Evolutionary conservation across 2,797 vertebrate species (phyloP).

Genomic region (Chelon auratus): DNA sequence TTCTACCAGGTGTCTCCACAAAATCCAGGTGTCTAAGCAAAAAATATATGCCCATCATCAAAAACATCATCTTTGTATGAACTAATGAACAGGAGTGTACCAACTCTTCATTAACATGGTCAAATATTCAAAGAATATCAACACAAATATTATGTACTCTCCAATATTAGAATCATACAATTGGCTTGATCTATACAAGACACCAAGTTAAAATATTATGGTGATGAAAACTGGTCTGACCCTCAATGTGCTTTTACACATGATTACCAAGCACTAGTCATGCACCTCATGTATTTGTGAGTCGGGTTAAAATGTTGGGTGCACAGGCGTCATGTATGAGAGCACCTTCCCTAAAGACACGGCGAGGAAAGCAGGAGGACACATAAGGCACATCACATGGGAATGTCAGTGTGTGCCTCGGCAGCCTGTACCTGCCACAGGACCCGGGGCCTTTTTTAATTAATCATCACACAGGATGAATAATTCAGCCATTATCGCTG

Average conservation of each 20-base stretch:
- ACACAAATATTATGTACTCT: background rate
- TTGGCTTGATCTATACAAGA: conserved; percentile 1
- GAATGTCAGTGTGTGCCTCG: conserved; percentile 80
- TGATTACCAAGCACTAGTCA: conserved; percentile 33
- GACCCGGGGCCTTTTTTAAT: conserved; percentile 86
- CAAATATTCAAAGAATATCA: background rate
- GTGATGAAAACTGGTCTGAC: conserved; percentile 25
- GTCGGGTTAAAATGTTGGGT: conserved; percentile 65
- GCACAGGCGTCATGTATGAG: conserved; percentile 53
- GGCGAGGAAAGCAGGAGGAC: conserved; percentile 45
- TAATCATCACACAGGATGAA: conserved; percentile 87
- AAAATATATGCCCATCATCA: too few species aligned
- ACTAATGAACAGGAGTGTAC: too few species aligned
- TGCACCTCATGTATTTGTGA: conserved; percentile 62
- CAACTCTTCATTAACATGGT: background rate
- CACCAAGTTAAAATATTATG: background rate
- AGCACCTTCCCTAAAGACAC: conserved; percentile 60
- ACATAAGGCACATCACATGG: conserved; percentile 77
- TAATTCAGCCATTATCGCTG: conserved; percentile 86
- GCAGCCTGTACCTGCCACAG: conserved; percentile 85
- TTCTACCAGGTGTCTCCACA: too few species aligned
- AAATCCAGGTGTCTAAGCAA: too few species aligned
- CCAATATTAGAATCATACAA: background rate
- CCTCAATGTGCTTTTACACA: conserved; percentile 29
- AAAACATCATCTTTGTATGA: too few species aligned